Evolutionary conservation across 2,888 invertebrate species (phyloP).

Genomic region (Amaurobius ferox): DNA sequence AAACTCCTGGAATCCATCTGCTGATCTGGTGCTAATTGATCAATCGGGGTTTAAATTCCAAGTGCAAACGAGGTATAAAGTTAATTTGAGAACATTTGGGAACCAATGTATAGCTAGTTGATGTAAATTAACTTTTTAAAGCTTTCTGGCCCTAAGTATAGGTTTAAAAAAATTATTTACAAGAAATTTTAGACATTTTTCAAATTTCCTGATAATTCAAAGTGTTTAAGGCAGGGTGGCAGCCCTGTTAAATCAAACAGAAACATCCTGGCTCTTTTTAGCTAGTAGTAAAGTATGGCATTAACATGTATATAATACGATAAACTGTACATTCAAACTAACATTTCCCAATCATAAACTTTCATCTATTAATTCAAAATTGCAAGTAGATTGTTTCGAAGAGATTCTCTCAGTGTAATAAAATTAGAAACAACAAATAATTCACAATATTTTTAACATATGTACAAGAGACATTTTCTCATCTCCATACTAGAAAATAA

Average conservation of each 20-base stretch:
- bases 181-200: too few relatives aligned
- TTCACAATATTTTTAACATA: slow-evolving; percentile 35
- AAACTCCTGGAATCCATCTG: too few relatives aligned
- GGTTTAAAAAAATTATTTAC: too few relatives aligned
- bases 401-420: slow-evolving; percentile 19
- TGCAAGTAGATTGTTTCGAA: slow-evolving; percentile 49
- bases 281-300: slow-evolving; percentile 50
- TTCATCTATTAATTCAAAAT: slow-evolving; percentile 36
- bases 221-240: too few relatives aligned
- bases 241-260: neutral
- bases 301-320: slow-evolving; percentile 55
- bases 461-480: slow-evolving; percentile 35
- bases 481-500: slow-evolving; percentile 20
- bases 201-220: too few relatives aligned
- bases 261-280: slow-evolving; percentile 23
- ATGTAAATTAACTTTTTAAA: too few relatives aligned
- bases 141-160: too few relatives aligned
- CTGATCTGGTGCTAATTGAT: too few relatives aligned
- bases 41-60: too few relatives aligned
- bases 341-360: slow-evolving; percentile 40
- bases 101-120: too few relatives aligned
- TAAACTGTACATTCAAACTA: slow-evolving; percentile 68
- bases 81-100: too few relatives aligned
- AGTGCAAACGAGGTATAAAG: too few relatives aligned
- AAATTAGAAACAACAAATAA: slow-evolving; percentile 35